Evolutionary conservation across 2,113 vertebrate genomes (phyloP), one percentile per base, ranked within the genome.

Genomic region (Festucalex cinctus): DNA sequence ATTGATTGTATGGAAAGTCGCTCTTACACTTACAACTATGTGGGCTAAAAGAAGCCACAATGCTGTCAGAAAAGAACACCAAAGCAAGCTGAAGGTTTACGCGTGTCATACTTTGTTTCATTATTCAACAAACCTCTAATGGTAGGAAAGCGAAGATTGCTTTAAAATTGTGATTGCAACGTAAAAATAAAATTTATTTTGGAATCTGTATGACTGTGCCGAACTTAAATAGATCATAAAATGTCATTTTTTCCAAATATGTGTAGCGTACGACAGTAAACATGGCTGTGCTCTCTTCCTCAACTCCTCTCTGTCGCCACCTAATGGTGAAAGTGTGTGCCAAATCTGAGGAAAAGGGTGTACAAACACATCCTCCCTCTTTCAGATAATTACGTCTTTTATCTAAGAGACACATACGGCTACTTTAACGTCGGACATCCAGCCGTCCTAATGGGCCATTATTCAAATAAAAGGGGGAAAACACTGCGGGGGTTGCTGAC

Each of bases 381-480:
- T 74, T 85, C 84, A 89, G 89, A 82, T 90, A 92, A 93, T 93
- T 93, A 93, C 90, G 89, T 91, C 89, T 88, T 92, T 92, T 92
- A 92, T 92, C 85, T 81, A 77, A 78, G 88, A 88, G 83, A 89
- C 90, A 88, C 88, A 91, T 90, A 86, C 84, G 83, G 85, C 84
- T 88, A 91, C 90, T 90, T 90, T 92, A 88, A 91, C 89, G 89
- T 89, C 86, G 89, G 90, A 89, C 77, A 88, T 88, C 87, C 85
- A 85, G 86, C 88, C 85, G 69, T 87, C 87, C 88, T 93, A 93
- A 93, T 92, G 91, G 91, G 76, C 91, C 89, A 92, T 93, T 92
- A 93, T 91, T 93, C 87, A 87, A 93, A 90, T 91, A 92, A 93
- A 92, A 92, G 87, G 89, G 88, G 88, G 83, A 91, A n/a, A 89